These are phyloP conservation scores for Lamellibrachia luymesi DNA, from an alignment of 1,140 invertebrate species.

Conservation along the genomic window DNA sequence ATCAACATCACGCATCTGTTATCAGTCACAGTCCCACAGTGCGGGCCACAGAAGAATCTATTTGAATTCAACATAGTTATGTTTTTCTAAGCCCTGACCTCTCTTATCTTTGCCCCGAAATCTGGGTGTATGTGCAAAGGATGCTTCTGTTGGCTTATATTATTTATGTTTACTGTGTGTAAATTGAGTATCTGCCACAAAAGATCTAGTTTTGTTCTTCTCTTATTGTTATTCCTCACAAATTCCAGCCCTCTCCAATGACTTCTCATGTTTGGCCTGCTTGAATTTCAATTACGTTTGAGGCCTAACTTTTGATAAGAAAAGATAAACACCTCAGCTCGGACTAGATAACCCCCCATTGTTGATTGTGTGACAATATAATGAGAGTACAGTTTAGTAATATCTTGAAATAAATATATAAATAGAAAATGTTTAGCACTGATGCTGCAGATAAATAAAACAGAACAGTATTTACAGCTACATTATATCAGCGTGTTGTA, in stretches of 20 bases:
- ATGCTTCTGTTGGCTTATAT: background rate
- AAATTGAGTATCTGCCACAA: background rate
- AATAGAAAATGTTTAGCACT: background rate
- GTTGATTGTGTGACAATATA: background rate
- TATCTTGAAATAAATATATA: background rate
- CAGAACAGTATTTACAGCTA: background rate
- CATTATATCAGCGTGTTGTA: background rate
- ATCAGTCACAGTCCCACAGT: background rate
- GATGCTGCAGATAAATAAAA: background rate
- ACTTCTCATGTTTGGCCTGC: background rate
- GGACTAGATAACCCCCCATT: background rate
- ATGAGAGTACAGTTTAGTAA: background rate
- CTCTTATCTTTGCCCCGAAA: background rate
- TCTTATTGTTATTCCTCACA: background rate
- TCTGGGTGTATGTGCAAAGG: background rate
- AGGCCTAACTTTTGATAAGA: background rate
- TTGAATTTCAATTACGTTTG: slow-evolving; percentile 2
- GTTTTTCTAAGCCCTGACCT: background rate
- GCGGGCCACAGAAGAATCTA: background rate
- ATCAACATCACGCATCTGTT: background rate
- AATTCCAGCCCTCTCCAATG: background rate
- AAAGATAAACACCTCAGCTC: background rate
- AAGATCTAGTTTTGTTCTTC: background rate
- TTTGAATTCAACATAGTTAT: background rate
- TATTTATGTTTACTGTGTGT: background rate